phyloP scores from a whole-genome alignment of 1,140 invertebrate genomes.

The Camponotus pennsylvanicus region DNA sequence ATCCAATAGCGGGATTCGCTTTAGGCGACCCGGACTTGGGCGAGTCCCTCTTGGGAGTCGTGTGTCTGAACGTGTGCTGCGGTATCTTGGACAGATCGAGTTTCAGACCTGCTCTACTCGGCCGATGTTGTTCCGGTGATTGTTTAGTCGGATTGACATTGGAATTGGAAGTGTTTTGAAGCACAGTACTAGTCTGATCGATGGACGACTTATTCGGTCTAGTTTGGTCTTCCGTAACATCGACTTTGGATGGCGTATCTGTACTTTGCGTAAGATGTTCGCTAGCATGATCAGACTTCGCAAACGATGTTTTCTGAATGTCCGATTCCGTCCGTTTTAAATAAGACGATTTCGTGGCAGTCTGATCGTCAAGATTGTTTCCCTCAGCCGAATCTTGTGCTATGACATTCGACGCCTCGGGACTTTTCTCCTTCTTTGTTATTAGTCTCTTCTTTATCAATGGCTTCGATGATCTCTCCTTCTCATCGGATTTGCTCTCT shows the following conservation, averaged over 20 bases:
- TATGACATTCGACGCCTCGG: not conserved
- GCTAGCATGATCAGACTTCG: not conserved
- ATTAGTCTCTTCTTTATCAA: constrained; percentile 65
- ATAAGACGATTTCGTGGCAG: not conserved
- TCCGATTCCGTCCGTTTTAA: not conserved
- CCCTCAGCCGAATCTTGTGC: not conserved
- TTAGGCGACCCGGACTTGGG: constrained; percentile 68
- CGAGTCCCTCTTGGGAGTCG: constrained; percentile 75
- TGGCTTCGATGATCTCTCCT: constrained; percentile 68
- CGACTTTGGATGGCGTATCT: not conserved
- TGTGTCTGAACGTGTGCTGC: constrained; percentile 81
- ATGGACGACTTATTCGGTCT: not conserved
- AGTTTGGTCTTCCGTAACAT: not conserved
- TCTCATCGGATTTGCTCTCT: constrained; percentile 76
- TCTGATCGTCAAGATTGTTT: constrained; percentile 7
- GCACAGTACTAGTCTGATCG: not conserved
- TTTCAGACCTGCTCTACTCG: constrained; percentile 86
- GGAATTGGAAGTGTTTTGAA: not conserved
- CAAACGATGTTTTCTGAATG: not conserved
- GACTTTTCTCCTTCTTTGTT: constrained; percentile 69
- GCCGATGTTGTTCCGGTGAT: constrained; percentile 42
- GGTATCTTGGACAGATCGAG: constrained; percentile 90
- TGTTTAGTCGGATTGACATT: constrained; percentile 3
- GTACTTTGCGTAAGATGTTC: not conserved
- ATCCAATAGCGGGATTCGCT: constrained; percentile 33